Evolutionary conservation across 2,888 invertebrate species (phyloP).

Genomic region (Neocrepidodera transversa): DNA sequence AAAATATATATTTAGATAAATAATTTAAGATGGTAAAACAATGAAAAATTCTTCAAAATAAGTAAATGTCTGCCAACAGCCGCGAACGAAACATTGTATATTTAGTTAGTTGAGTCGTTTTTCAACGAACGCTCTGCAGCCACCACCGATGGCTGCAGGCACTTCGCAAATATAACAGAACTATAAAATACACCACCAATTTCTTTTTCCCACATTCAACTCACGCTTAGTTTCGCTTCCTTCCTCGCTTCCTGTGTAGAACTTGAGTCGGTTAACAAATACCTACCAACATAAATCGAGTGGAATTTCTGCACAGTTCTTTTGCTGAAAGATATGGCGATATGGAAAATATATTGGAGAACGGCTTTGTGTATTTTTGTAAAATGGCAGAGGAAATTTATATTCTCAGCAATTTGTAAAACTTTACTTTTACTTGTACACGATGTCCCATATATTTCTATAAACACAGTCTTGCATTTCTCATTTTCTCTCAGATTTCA

Average conservation of each 20-base stretch:
- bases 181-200: conserved; percentile 26
- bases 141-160: conserved; percentile 21
- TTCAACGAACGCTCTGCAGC: no score
- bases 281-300: conserved; percentile 21
- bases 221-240: conserved; percentile 35
- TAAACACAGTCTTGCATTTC: no score
- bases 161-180: conserved; percentile 26
- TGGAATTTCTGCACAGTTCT: conserved; percentile 17
- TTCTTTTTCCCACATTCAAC: conserved; percentile 30
- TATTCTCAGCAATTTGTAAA: background rate
- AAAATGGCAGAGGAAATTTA: conserved; percentile 1
- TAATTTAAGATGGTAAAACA: no score
- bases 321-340: conserved; percentile 20
- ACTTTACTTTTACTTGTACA: background rate
- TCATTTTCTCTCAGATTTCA: no score
- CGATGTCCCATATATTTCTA: no score
- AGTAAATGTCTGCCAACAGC: no score
- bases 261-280: conserved; percentile 33
- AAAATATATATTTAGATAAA: no score
- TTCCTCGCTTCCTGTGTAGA: conserved; percentile 30
- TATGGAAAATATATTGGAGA: conserved; percentile 22
- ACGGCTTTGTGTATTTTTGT: conserved; percentile 11
- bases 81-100: no score
- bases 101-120: no score
- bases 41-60: no score